phyloP scores from a whole-genome alignment of 1,140 invertebrate species.

The Asbolus verrucosus region DNA sequence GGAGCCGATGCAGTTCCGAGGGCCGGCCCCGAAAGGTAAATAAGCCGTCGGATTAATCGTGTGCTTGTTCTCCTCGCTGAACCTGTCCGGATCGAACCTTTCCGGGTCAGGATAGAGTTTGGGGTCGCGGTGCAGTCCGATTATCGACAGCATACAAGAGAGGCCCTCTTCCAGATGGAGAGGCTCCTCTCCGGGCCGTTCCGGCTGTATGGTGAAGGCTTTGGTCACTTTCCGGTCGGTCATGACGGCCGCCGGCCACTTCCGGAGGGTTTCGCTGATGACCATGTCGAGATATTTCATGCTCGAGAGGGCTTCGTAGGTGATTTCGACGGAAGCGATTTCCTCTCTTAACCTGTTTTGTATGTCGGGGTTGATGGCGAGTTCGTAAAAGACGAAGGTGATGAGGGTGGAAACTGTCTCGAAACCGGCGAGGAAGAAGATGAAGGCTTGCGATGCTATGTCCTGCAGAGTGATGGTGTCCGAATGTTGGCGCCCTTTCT shows the following conservation, averaged over 20 bases:
- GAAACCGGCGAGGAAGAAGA: conserved; percentile 62
- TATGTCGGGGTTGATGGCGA: conserved; percentile 63
- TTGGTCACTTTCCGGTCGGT: conserved; percentile 68
- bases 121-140: conserved; percentile 67
- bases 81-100: conserved; percentile 71
- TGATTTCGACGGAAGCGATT: conserved; percentile 56
- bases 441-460: conserved; percentile 58
- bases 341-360: conserved; percentile 63
- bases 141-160: conserved; percentile 59
- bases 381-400: conserved; percentile 60
- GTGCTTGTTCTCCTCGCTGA: conserved; percentile 63
- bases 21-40: conserved; percentile 71
- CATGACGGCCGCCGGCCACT: conserved; percentile 67
- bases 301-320: conserved; percentile 43
- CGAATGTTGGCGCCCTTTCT: neutral
- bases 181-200: conserved; percentile 3
- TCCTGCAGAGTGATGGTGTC: conserved; percentile 61
- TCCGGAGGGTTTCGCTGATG: conserved; percentile 68
- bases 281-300: conserved; percentile 23
- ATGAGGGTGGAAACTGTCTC: conserved; percentile 62
- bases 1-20: conserved; percentile 64
- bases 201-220: conserved; percentile 65
- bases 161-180: conserved; percentile 59
- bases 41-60: conserved; percentile 58
- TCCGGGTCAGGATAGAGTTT: conserved; percentile 63